These are phyloP conservation scores for Calcarius lapponicus DNA, from an alignment of 2,797 vertebrate genomes.

Conservation along the genomic window DNA sequence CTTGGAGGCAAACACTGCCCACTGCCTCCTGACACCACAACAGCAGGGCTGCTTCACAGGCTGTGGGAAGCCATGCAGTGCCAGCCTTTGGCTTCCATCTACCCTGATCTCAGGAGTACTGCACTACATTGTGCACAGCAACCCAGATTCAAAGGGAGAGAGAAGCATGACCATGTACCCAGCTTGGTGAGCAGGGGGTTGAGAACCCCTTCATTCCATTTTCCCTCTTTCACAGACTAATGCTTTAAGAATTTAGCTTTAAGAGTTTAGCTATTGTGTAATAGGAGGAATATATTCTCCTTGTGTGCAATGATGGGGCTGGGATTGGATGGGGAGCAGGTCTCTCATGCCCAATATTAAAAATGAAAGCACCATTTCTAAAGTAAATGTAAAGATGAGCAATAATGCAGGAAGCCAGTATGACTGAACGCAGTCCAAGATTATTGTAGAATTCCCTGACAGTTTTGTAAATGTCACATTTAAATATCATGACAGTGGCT, in stretches of 20 bases:
- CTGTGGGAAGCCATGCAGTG: not conserved
- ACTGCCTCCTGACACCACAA: fast-evolving
- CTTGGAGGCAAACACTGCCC: not conserved
- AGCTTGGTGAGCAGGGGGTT: not conserved
- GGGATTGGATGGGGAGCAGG: not conserved
- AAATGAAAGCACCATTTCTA: not conserved
- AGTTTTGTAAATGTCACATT: not conserved
- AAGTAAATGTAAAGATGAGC: not conserved
- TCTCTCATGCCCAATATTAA: not conserved
- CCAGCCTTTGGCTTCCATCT: not conserved
- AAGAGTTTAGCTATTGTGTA: not conserved
- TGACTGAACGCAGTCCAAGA: not conserved
- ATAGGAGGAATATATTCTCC: not conserved
- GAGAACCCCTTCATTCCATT: not conserved
- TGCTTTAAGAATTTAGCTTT: not conserved
- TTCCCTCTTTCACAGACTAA: not conserved
- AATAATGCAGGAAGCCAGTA: not conserved
- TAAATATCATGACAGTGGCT: not conserved
- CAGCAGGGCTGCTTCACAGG: not conserved
- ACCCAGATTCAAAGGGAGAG: not conserved
- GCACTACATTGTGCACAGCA: not conserved
- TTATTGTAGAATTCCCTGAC: not conserved
- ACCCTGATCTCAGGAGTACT: not conserved
- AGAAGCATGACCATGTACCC: not conserved
- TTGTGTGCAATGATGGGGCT: not conserved